A percentile compares a stretch with the other conserved stretches of the same genome.
Evolutionary conservation across 2,797 vertebrate species (phyloP).

Genomic region (Smutsia gigantea): DNA sequence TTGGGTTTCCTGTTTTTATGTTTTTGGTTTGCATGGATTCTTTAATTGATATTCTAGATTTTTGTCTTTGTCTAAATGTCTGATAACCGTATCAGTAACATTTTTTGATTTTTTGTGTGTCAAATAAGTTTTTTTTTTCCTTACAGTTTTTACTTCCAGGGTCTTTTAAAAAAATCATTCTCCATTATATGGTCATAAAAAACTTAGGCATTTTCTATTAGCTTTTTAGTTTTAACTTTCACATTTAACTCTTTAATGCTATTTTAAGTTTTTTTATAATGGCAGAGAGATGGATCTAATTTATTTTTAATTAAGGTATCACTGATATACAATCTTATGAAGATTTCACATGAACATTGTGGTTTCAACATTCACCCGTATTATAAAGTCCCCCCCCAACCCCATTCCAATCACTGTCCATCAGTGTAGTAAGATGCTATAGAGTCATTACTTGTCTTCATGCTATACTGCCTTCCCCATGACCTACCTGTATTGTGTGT

Average conservation of each 20-base stretch:
- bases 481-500: too few relatives aligned
- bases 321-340: too few relatives aligned
- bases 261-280: neutral
- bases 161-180: neutral
- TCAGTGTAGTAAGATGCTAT: too few relatives aligned
- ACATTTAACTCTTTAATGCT: neutral
- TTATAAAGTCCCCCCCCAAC: too few relatives aligned
- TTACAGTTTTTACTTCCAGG: neutral
- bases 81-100: neutral
- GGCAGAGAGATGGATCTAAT: neutral
- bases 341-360: too few relatives aligned
- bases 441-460: too few relatives aligned
- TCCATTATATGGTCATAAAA: neutral
- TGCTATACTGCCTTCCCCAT: too few relatives aligned
- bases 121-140: neutral
- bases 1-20: neutral
- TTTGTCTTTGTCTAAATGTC: neutral
- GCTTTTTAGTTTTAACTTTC: neutral
- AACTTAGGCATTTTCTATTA: neutral
- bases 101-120: neutral
- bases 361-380: too few relatives aligned
- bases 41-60: neutral
- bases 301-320: neutral
- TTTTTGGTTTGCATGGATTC: neutral
- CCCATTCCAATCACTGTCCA: too few relatives aligned